Evolutionary conservation across 2,888 invertebrate species (phyloP), one percentile per base, ranked within the genome.

Genomic region (Shargacucullia verbasci): DNA sequence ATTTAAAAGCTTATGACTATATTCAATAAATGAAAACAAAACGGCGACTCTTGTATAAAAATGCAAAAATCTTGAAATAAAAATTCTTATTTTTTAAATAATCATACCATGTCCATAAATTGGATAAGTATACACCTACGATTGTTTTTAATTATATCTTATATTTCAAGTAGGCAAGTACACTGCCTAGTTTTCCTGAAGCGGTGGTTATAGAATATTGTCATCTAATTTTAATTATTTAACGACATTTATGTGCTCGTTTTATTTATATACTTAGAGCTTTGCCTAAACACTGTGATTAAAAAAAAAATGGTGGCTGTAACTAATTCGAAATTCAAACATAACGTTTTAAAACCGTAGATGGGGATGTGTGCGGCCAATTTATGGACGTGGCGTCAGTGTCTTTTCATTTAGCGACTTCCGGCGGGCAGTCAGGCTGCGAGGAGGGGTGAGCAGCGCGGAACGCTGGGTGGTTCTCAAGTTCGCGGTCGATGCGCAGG

Each of bases 401-500:
- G 34, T 55, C 12, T 27, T 50, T 74, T 90, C 86, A 96, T 95
- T 97, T 97, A 85, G 97, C 96, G 78, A 96, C 96, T 87, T 98
- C 98, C 7, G 97, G 97, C 39, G 99, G 99, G 87, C 98, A 98
- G 94, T 99, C 99, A 3, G 98, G 98, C 94, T 99, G 99, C 80
- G 96, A 96, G 71, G 97, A 97, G 37, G 99, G 98, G 94, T 99
- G 98, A 37, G 99, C 98, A 27, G 97, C 97, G 67, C 97, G 95
- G 93, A 99, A 99, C 4, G 98, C 98, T 12, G 98, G 98, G 85
- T 98, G 97, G 83, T 97, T 96, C 85, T 97, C 97, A 70, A 99
- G 93, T 81, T 97, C 97, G 47, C 97, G 95, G 87, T 98, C 97
- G 59, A 99, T 97, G 81, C 98, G 95, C 55, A 96, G 93, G 76